Evolutionary conservation across 1,140 invertebrate genomes (phyloP), one percentile per base, ranked within the genome.

Genomic region (Caenorhabditis inopinata): DNA sequence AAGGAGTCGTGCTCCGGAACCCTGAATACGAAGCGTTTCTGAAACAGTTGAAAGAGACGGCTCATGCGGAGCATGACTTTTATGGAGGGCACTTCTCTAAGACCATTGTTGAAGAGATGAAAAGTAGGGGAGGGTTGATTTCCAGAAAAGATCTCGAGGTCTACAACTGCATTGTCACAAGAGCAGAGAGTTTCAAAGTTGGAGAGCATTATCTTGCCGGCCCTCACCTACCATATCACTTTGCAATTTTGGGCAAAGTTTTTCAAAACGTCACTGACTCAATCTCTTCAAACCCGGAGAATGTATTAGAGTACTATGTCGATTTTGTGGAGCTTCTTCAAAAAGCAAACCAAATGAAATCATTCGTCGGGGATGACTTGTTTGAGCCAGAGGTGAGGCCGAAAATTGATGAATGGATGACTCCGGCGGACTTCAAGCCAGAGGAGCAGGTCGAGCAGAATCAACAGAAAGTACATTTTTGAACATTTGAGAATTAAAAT

Each of bases 321-420:
- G 58, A 68, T 21, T 68, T 68, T 68, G 58, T 68, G 7, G n/a
- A 38, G 12, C 32, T 68, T 2, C 32, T 68, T 29, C 58, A 68
- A 29, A 68, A 68, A 42, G 58, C 32, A 16, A 68, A 68, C n/a
- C 29, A 21, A 21, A 68, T 68, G 58, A 38, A 21, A 21, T 11
- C 14, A 0, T 68, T 68, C 7, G 58, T 68, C 27, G 58, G 58
- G 1, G 58, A 68, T 68, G 58, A 68, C n/a, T 32, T 68, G 11
- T 68, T 68, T 21, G 58, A 68, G 12, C 58, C 58, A 12, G 58
- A 68, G n/a, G 58, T 68, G 9, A 68, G 38, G n/a, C 58, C 58
- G 6, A 68, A 68, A 42, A 68, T 68, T n/a, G 58, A 68, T 42
- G 58, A 68, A 2, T 68, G 58, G 58, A 38, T 21, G 11, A 38